Base-by-base conservation (phyloP, 1,140 invertebrate genomes). In the Aphidius ervi region DNA sequence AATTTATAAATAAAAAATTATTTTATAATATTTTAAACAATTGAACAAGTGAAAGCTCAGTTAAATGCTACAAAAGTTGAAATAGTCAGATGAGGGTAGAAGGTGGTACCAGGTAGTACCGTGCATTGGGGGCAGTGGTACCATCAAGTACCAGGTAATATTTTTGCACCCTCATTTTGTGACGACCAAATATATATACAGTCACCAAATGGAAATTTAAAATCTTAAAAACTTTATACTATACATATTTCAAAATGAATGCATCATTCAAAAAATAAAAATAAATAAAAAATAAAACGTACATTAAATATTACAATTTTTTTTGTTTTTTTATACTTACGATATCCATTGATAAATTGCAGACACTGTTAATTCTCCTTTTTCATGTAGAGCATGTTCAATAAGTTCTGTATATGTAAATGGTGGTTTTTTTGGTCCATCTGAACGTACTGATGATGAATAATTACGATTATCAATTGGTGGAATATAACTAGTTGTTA, bases 261-360 rank as follows among this genome's bases (percentile, higher is more conserved):
- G 16, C 16, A 16, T 5, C 10, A 41, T 42, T 54, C 16, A 40
- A 54, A 54, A 54, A 42, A 42, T 16, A 52, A 52, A 16, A 52
- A 39, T 42, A 8, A 54, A n/a, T n/a, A 47, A 52, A 52, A 52
- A 37, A 39, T 52, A 41, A 41, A 37, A 54, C 40, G 20, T 39
- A 54, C 42, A n/a, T 40, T 40, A n/a, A 42, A 41, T 41, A 9
- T 10, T 42, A 10, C 31, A 37, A 54, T 54, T 5, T 20, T 20
- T 54, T 6, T 54, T n/a, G n/a, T n/a, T n/a, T 10, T 42, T 40
- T 8, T 46, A 47, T 56, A 91, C 91, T 93, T 83, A 94, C 92
- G 91, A 92, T 67, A 94, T 94, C 91, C 91, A 94, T 65, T 91
- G 88, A 74, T 94, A 94, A 68, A 94, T 93, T 41, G 88, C 91